A percentile compares a stretch with the other conserved stretches of the same genome.
phyloP scores from a whole-genome alignment of 2,113 vertebrate species.

The Lagopus muta region DNA sequence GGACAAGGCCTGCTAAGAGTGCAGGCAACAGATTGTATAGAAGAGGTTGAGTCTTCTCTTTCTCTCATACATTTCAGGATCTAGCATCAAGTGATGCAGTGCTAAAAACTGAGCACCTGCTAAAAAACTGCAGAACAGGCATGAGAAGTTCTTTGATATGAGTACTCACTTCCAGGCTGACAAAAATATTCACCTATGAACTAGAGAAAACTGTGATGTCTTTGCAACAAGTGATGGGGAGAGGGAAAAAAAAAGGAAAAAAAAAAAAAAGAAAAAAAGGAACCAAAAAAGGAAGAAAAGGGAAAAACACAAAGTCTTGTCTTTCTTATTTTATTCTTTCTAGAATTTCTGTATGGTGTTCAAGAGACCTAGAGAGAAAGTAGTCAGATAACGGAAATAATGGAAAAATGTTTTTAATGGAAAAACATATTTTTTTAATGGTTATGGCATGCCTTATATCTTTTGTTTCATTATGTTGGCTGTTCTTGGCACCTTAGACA shows the following conservation, averaged over 20 bases:
- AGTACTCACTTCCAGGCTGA: background rate
- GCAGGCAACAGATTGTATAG: background rate
- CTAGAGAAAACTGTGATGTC: background rate
- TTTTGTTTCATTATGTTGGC: background rate
- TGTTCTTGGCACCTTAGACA: background rate
- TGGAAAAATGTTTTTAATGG: background rate
- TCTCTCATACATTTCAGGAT: background rate
- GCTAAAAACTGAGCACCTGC: background rate
- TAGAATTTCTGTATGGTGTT: background rate
- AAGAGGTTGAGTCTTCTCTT: background rate
- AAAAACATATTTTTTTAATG: accelerated
- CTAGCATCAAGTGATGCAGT: background rate
- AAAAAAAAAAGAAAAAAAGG: too few relatives aligned
- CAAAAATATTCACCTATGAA: background rate
- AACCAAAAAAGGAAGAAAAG: background rate
- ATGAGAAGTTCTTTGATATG: background rate
- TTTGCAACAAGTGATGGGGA: background rate
- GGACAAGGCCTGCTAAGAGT: background rate
- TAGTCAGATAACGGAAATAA: background rate
- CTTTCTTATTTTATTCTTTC: background rate
- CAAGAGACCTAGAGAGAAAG: background rate
- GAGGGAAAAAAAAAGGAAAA: background rate
- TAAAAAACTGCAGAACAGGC: background rate
- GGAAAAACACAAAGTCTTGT: background rate
- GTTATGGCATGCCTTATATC: background rate